A percentile compares a stretch with the other conserved stretches of the same genome.
These are phyloP conservation scores for Cataglyphis rosenhaueri DNA, from an alignment of 2,888 invertebrate genomes.

Conservation along the genomic window DNA sequence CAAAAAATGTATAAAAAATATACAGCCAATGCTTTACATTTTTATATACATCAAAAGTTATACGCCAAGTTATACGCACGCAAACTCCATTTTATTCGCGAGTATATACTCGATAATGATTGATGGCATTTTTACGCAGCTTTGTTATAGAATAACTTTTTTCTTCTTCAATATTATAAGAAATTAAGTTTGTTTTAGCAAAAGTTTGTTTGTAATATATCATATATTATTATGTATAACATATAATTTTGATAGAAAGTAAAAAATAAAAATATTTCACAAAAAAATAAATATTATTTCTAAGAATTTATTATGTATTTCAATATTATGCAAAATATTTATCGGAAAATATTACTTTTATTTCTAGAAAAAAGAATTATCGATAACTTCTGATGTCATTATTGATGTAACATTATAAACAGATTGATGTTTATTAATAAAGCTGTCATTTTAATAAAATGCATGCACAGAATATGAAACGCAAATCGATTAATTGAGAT, in stretches of 20 bases:
- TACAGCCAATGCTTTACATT: background rate
- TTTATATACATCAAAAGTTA: background rate
- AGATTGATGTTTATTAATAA: background rate
- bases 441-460: background rate
- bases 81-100: background rate
- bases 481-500: constrained; percentile 25
- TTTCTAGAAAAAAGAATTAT: background rate
- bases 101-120: constrained; percentile 49
- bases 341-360: background rate
- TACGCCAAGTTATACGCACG: background rate
- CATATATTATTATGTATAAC: background rate
- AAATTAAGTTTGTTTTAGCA: background rate
- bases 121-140: background rate
- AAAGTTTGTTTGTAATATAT: background rate
- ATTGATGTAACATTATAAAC: background rate
- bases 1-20: background rate
- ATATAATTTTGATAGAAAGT: background rate
- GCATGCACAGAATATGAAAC: background rate
- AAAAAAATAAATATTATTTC: background rate
- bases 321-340: background rate
- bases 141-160: background rate
- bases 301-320: background rate
- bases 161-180: background rate
- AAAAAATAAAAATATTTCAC: background rate
- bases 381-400: background rate